phyloP scores from a whole-genome alignment of 2,888 invertebrate species.

The Thecophora atra region DNA sequence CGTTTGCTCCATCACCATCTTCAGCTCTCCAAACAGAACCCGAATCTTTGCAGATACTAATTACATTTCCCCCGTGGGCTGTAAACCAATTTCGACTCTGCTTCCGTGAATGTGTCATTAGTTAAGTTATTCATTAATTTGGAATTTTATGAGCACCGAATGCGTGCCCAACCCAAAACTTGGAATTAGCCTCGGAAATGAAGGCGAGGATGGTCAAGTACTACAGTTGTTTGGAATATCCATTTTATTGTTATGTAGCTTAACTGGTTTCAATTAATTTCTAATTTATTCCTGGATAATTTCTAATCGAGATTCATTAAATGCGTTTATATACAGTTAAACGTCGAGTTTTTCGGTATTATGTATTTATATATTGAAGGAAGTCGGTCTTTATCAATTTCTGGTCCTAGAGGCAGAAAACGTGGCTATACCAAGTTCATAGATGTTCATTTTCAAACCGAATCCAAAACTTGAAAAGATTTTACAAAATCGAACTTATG shows the following conservation, averaged over 20 bases:
- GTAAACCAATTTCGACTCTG: constrained; percentile 50
- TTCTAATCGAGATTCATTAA: background rate
- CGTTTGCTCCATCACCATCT: background rate
- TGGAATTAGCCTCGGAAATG: too few species aligned
- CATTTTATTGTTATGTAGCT: constrained; percentile 17
- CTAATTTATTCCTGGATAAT: constrained; percentile 23
- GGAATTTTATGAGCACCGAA: constrained; percentile 25
- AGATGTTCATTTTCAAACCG: too few species aligned
- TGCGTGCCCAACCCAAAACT: background rate
- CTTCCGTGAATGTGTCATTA: constrained; percentile 44
- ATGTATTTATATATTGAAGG: too few species aligned
- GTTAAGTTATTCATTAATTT: constrained; percentile 45
- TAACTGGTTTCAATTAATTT: constrained; percentile 29
- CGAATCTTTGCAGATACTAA: constrained; percentile 39
- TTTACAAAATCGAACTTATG: too few species aligned
- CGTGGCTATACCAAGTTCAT: too few species aligned
- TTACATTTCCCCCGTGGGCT: constrained; percentile 50
- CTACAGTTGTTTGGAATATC: constrained; percentile 20
- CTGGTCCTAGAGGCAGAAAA: too few species aligned
- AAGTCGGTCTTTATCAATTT: too few species aligned
- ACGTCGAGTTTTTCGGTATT: too few species aligned
- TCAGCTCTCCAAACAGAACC: background rate
- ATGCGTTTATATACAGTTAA: background rate
- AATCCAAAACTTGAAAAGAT: too few species aligned
- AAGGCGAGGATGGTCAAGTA: background rate